A percentile compares a stretch with the other conserved stretches of the same genome.
These are phyloP conservation scores for Macrobrachium nipponense DNA, from an alignment of 1,140 invertebrate genomes.

Conservation along the genomic window DNA sequence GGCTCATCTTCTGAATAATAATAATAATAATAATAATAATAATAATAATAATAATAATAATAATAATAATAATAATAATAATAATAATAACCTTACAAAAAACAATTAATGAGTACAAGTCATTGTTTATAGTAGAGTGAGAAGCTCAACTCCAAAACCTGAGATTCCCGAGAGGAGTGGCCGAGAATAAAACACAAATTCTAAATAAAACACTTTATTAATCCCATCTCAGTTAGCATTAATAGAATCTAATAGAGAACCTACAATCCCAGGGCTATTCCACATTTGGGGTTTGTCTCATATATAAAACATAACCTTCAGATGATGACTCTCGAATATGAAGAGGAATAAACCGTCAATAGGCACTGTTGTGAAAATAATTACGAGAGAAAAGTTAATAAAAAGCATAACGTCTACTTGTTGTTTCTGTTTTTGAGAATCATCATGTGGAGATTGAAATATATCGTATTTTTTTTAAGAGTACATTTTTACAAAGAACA, in stretches of 20 bases:
- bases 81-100: no score
- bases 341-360: constrained; percentile 33
- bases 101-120: no score
- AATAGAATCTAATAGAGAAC: constrained; percentile 61
- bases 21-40: no score
- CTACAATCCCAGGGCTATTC: constrained; percentile 59
- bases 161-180: no score
- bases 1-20: no score
- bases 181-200: constrained; percentile 1
- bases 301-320: constrained; percentile 58
- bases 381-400: constrained; percentile 41
- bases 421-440: constrained; percentile 7
- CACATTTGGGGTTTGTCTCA: constrained; percentile 44
- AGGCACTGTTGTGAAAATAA: constrained; percentile 53
- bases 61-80: no score
- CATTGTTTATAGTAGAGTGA: no score
- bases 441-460: constrained; percentile 39
- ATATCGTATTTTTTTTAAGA: constrained; percentile 49
- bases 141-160: no score
- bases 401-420: constrained; percentile 20
- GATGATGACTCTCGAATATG: constrained; percentile 30
- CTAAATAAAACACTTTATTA: constrained; percentile 63
- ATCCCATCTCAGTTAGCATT: constrained; percentile 59
- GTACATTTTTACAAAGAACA: constrained; percentile 58
- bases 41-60: no score